Base-by-base conservation (phyloP, 2,113 vertebrate species). In the Calypte anna region DNA sequence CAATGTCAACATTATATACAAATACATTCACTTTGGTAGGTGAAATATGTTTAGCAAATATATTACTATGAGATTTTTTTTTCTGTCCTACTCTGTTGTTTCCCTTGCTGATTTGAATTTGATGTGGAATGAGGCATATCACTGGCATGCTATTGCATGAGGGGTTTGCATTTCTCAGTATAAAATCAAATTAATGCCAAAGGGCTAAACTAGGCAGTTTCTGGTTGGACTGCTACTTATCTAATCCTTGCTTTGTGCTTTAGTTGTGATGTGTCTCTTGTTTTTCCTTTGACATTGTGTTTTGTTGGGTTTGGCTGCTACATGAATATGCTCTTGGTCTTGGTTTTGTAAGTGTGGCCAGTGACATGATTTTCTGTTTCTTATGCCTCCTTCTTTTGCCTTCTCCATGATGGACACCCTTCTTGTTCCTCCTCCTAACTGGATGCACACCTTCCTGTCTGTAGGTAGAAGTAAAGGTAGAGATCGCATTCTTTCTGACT, bases 381-480 rank as follows among this genome's bases (percentile, higher is more conserved):
- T 96, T 95, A 55, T 96, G 94, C 87, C 96, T 96, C 85, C 36
- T 96, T 96, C 87, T 97, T 95, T 94, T 50, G 82, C 94, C 67
- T 96, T 73, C 96, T 97, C 88, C 93, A 1, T 95, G 97, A 88
- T 66, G 98, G 98, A 98, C 96, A 97, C 74, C 28, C 81, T 79
- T 97, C 93, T 95, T 91, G 69, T 94, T 96, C 94, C 85, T 98
- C 89, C 91, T 93, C 95, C 96, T 96, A 97, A 96, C 57, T 94
- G 97, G 96, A 97, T 1, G 69, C 97, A 90, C 96, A 95, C 91
- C 97, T 98, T 98, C 98, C 93, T 98, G 93, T 97, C 96, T 98
- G 92, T 98, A 99, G 99, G 99, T 98, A 99, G 99, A 98, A 99
- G 98, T 98, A 99, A 99, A 99, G 99, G 99, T 99, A 99, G 98